Evolutionary conservation across 2,797 vertebrate genomes (phyloP).

Genomic region (Numenius phaeopus): DNA sequence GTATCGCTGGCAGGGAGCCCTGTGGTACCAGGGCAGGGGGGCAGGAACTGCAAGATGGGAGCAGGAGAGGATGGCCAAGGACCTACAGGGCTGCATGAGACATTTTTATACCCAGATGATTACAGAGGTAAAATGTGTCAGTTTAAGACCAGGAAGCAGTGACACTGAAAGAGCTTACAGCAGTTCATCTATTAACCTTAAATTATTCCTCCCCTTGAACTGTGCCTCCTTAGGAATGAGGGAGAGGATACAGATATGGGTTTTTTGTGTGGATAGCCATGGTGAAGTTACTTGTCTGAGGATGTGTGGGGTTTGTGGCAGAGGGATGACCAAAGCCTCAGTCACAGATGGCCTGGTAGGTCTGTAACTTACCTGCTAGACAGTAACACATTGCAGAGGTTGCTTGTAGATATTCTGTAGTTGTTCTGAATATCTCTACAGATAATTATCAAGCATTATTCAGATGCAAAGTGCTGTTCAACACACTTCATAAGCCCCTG

Average conservation of each 20-base stretch:
- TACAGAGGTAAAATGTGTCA: neutral
- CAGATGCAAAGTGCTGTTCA: neutral
- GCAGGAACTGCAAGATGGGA: neutral
- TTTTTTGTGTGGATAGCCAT: neutral
- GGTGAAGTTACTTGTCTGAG: neutral
- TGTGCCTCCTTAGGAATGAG: neutral
- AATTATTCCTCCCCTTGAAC: neutral
- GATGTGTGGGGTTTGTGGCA: neutral
- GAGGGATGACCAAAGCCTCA: neutral
- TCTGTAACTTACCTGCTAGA: neutral
- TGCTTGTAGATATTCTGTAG: neutral
- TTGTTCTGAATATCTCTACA: neutral
- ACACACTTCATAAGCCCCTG: neutral
- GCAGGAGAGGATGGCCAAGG: neutral
- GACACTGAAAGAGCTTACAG: neutral
- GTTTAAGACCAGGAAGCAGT: neutral
- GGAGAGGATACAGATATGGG: neutral
- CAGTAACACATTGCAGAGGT: accelerated
- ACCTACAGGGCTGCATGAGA: neutral
- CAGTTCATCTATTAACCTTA: neutral
- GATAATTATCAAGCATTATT: neutral
- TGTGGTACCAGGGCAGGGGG: neutral
- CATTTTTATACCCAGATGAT: neutral
- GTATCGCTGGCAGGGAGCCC: neutral
- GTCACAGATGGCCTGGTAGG: neutral